Conservation (phyloP, 2,797 vertebrate genomes). For the Chelmon rostratus region DNA sequence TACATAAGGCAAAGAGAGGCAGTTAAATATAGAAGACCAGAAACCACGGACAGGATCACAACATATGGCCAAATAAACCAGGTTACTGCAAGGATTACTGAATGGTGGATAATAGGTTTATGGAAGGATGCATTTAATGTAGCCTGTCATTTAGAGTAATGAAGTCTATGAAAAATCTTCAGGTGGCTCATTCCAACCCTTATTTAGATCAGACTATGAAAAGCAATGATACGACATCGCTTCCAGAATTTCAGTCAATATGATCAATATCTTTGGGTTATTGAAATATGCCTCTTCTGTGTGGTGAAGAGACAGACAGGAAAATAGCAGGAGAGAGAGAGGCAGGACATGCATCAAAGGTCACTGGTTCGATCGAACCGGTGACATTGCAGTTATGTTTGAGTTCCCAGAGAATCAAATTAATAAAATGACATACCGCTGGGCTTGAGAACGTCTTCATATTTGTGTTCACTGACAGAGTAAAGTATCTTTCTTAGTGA, state of each 20-base stretch:
- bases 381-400: too few species aligned
- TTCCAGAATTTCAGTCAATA: background rate
- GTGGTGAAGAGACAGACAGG: too few species aligned
- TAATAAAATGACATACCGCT: constrained; percentile 9
- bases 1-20: constrained; percentile 28
- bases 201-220: background rate
- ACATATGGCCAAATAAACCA: constrained; percentile 12
- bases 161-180: constrained; percentile 3
- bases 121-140: constrained; percentile 6
- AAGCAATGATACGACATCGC: constrained; percentile 1
- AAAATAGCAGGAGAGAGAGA: too few species aligned
- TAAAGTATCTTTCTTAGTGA: too few species aligned
- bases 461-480: constrained; percentile 19
- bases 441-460: constrained; percentile 12
- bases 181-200: constrained; percentile 1
- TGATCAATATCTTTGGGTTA: constrained; percentile 21
- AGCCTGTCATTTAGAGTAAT: constrained; percentile 1
- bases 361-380: too few species aligned
- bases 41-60: constrained; percentile 7
- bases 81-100: constrained; percentile 7
- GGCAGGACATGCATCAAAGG: too few species aligned
- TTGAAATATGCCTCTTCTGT: background rate
- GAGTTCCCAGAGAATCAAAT: constrained; percentile 2
- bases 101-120: background rate
- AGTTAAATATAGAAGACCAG: constrained; percentile 28